These are phyloP conservation scores for Malurus alboscapulatus DNA, from an alignment of 2,113 vertebrate species.

Conservation along the genomic window DNA sequence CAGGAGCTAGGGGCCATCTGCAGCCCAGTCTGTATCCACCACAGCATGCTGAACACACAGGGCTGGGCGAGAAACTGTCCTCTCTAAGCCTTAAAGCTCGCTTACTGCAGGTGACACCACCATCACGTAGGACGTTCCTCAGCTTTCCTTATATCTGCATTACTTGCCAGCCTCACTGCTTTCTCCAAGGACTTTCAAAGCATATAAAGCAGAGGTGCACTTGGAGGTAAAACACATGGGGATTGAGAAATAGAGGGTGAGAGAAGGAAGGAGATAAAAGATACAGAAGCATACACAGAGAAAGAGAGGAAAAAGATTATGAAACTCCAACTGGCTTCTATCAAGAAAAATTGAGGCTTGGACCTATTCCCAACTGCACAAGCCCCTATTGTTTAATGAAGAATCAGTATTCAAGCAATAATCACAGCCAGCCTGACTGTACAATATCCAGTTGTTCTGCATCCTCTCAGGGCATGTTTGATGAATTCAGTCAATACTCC, in stretches of 20 bases:
- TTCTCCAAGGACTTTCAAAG: neutral
- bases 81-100: neutral
- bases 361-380: neutral
- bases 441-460: neutral
- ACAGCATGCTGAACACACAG: fast-evolving
- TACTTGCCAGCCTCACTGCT: neutral
- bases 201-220: neutral
- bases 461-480: neutral
- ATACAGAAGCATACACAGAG: neutral
- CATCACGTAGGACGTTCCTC: neutral
- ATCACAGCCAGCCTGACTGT: neutral
- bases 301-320: neutral
- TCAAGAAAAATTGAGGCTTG: neutral
- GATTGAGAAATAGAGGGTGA: neutral
- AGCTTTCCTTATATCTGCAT: neutral
- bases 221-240: neutral
- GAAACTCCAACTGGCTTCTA: neutral
- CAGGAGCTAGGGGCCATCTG: neutral
- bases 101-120: neutral
- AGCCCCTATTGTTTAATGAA: neutral
- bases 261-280: neutral
- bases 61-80: neutral
- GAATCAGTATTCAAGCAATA: constrained; percentile 21
- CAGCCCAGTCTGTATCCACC: neutral
- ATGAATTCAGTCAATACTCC: neutral